Percentiles rank a stretch among this genome's conserved stretches.
Conservation (phyloP, 2,113 vertebrate species). For the Scortum barcoo region DNA sequence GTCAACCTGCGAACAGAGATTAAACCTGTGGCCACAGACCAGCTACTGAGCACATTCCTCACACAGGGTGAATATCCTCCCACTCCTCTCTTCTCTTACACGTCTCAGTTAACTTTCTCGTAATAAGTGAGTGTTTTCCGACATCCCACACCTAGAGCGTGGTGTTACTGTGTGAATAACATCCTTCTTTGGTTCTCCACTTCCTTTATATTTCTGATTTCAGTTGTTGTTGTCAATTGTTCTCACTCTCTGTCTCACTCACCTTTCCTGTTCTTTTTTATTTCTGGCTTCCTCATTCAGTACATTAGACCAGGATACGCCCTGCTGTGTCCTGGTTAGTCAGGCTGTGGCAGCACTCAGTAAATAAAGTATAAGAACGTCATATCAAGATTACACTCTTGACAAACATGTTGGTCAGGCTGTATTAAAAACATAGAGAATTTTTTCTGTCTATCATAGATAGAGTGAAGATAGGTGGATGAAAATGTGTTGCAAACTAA, state of each 20-base stretch:
- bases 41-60: slow-evolving; percentile 95
- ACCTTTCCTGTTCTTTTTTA: background rate
- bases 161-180: background rate
- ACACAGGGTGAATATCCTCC: slow-evolving; percentile 87
- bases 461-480: background rate
- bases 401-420: background rate
- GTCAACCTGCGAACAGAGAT: slow-evolving; percentile 95
- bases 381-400: background rate
- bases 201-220: background rate
- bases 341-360: background rate
- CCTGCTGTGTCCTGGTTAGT: background rate
- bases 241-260: background rate
- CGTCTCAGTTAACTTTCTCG: background rate
- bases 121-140: background rate
- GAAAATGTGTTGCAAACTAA: background rate
- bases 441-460: background rate
- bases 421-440: background rate
- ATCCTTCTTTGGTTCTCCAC: background rate
- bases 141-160: background rate
- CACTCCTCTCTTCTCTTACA: background rate
- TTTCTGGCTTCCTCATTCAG: background rate
- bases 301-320: background rate
- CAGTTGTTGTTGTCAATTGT: background rate
- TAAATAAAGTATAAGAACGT: background rate
- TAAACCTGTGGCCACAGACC: slow-evolving; percentile 96